Base-by-base conservation (phyloP, 2,888 invertebrate species). In the Machimus rusticus region DNA sequence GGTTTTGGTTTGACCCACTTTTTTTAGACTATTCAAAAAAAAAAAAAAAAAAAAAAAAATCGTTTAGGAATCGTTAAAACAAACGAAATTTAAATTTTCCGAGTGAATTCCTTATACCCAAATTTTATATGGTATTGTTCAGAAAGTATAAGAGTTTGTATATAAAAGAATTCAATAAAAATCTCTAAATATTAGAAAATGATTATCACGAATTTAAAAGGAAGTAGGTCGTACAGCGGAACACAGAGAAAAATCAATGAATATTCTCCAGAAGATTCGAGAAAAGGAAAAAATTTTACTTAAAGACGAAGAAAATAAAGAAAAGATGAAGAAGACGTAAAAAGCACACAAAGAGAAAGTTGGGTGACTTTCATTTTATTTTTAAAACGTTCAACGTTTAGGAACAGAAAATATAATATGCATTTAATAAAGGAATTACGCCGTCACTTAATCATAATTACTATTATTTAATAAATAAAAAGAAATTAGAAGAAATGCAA, bases 321-420 rank as follows among this genome's bases (percentile, higher is more conserved):
- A 79, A 79, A 51, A 16, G 19, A 1, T 28, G 51, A 16, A 78
- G 39, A 76, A 76, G n/a, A 19, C 43, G 43, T 14, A 16, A n/a
- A 66, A 66, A 82, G 9, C 57, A 37, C 57, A 82, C 66, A 57
- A 82, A 37, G 82, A 82, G 82, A 82, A 82, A 82, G 82, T 82
- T 66, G 57, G 57, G 82, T 57, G 82, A 82, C 82, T 82, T 82
- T 82, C 82, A 51, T 82, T 82, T 82, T 82, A 82, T 82, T 82
- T 79, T 81, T 81, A 51, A 81, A 82, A 37, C 19, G 12, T 82
- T n/a, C 34, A 34, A 82, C 19, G 37, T 37, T n/a, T 14, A 82
- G 14, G 37, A 76, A 76, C 6, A 5, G 6, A 34, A 5, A 34
- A 34, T 6, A 34, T 34, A 34, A n/a, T n/a, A n/a, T n/a, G n/a